A percentile compares a stretch with the other conserved stretches of the same genome.
Evolutionary conservation across 1,140 invertebrate species (phyloP).

Genomic region (Vanessa tameamea): DNA sequence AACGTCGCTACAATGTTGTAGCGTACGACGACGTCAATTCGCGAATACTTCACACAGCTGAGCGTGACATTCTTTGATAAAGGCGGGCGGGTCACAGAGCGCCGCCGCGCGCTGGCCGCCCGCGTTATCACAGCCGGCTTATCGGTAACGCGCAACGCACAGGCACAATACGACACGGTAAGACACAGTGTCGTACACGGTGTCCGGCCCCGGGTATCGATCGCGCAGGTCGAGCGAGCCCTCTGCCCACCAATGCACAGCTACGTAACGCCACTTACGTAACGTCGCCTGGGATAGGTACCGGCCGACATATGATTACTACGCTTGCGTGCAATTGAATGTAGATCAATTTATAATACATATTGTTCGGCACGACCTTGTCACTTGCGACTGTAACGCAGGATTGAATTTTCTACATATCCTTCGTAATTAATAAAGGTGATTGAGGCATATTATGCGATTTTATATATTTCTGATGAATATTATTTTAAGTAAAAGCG

Average conservation of each 20-base stretch:
- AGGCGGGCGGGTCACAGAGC: slow-evolving; percentile 34
- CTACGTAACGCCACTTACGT: not conserved
- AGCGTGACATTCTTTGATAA: slow-evolving; percentile 36
- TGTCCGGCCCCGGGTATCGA: not conserved
- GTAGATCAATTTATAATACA: no score
- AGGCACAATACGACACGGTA: not conserved
- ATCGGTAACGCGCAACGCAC: not conserved
- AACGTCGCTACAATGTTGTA: slow-evolving; percentile 35
- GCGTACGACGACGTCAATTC: not conserved
- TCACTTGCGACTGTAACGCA: no score
- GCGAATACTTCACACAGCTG: slow-evolving; percentile 35
- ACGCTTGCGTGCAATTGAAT: no score
- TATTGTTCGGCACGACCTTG: no score
- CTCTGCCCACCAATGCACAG: no score
- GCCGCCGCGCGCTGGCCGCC: slow-evolving; percentile 10
- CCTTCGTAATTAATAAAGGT: no score
- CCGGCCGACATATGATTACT: no score
- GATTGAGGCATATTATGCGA: no score
- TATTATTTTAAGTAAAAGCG: no score
- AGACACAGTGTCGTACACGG: not conserved
- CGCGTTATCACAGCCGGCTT: slow-evolving; percentile 29
- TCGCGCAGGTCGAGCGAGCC: not conserved
- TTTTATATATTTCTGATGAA: no score
- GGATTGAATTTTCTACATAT: no score
- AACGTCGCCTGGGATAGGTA: not conserved